Conservation (phyloP, 2,113 vertebrate species). For the Cichladusa arquata region DNA sequence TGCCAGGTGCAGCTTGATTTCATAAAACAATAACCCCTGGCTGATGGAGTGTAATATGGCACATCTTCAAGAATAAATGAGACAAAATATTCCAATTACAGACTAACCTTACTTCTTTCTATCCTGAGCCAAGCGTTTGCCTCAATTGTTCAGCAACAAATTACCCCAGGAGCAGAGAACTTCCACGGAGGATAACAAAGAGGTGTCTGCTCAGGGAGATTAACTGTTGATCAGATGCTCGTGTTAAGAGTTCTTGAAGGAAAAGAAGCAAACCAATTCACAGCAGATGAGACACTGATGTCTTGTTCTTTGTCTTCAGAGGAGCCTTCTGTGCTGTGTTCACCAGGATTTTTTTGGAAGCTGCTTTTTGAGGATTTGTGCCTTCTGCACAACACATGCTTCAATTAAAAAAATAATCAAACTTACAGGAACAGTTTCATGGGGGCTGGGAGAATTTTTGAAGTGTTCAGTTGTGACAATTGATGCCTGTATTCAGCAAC, state of each 20-base stretch:
- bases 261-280: constrained; percentile 39
- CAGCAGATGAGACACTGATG: constrained; percentile 41
- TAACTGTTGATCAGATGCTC: constrained; percentile 2
- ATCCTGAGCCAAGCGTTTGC: constrained; percentile 67
- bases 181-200: not conserved
- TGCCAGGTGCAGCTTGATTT: constrained; percentile 67
- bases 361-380: constrained; percentile 31
- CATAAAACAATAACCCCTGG: constrained; percentile 69
- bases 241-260: not conserved
- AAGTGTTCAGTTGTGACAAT: not conserved
- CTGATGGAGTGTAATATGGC: constrained; percentile 73
- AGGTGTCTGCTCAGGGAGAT: not conserved
- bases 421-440: not conserved
- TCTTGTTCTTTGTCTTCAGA: constrained; percentile 50
- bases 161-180: constrained; percentile 49
- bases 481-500: not conserved
- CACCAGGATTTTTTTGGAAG: constrained; percentile 12
- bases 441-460: not conserved
- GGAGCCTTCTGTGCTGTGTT: constrained; percentile 21
- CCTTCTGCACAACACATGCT: constrained; percentile 36
- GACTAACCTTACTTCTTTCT: constrained; percentile 56
- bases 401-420: not conserved
- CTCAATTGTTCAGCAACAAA: constrained; percentile 69
- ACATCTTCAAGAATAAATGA: constrained; percentile 78
- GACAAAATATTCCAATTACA: constrained; percentile 78